These are phyloP conservation scores for Cochlearius cochlearius DNA, from an alignment of 2,113 vertebrate genomes.

Conservation along the genomic window DNA sequence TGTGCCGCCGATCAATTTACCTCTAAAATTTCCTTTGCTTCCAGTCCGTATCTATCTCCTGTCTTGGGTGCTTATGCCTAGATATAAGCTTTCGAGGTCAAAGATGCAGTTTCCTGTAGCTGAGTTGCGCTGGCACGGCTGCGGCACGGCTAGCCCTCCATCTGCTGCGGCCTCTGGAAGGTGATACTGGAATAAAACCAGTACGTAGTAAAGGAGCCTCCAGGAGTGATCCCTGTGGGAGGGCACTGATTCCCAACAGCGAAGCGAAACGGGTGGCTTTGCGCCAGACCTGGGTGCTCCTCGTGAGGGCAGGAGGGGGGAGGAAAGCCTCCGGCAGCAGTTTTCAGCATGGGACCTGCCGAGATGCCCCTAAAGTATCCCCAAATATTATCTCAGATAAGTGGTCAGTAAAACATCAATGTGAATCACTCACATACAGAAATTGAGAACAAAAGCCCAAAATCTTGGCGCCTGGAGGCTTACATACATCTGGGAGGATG, in stretches of 20 bases:
- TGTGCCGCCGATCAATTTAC: background rate
- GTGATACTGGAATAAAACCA: background rate
- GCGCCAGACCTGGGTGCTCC: background rate
- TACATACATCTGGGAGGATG: background rate
- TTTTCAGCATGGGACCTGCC: background rate
- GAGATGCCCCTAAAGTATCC: background rate
- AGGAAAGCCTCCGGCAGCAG: rapidly evolving
- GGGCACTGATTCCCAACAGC: background rate
- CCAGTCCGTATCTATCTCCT: background rate
- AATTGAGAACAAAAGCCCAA: background rate
- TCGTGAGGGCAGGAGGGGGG: rapidly evolving
- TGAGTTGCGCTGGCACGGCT: background rate
- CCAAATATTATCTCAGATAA: background rate
- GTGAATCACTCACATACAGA: background rate
- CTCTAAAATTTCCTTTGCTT: background rate
- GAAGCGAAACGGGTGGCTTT: background rate
- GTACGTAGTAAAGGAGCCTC: background rate
- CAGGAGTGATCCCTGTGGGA: rapidly evolving
- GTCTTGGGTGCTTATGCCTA: background rate
- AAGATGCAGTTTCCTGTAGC: background rate
- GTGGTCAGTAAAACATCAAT: background rate
- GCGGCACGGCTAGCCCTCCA: rapidly evolving
- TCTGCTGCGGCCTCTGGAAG: background rate
- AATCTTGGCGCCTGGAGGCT: background rate
- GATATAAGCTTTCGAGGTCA: background rate